Evolutionary conservation across 2,113 vertebrate genomes (phyloP).

Genomic region (Isichthys henryi): DNA sequence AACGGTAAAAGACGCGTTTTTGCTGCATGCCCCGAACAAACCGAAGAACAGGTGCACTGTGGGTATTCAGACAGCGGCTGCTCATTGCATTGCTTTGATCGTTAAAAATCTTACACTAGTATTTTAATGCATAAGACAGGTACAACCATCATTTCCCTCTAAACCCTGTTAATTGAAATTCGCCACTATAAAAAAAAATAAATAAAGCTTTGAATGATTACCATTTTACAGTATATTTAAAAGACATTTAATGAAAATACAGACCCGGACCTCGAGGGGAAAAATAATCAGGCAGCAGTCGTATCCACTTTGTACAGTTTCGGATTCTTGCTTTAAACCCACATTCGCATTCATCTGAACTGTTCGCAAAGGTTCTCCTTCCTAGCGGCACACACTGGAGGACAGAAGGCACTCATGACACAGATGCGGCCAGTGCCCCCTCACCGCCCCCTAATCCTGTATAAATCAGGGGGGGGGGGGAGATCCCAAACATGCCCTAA

Average conservation of each 20-base stretch:
- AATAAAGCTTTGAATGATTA: constrained; percentile 37
- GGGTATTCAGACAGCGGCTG: constrained; percentile 22
- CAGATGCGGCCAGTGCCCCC: background rate
- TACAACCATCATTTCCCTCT: background rate
- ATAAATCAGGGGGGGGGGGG: background rate
- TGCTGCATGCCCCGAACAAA: constrained; percentile 27
- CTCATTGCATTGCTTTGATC: constrained; percentile 29
- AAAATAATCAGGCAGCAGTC: constrained; percentile 19
- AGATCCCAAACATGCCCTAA: background rate
- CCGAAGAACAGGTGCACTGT: constrained; percentile 13
- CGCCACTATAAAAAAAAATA: constrained; percentile 35
- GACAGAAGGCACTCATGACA: constrained; percentile 40
- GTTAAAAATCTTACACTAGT: constrained; percentile 13
- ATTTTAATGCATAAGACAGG: constrained; percentile 34
- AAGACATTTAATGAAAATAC: constrained; percentile 16
- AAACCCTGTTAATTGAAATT: constrained; percentile 14
- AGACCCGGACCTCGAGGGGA: constrained; percentile 1
- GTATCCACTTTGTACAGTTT: background rate
- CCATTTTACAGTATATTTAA: constrained; percentile 38
- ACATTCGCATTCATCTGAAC: constrained; percentile 33
- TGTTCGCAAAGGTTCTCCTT: constrained; percentile 26
- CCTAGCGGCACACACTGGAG: constrained; percentile 18
- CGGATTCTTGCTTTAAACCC: constrained; percentile 31
- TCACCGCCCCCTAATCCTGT: background rate
- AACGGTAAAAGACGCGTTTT: constrained; percentile 15